Conservation (phyloP, 1,140 invertebrate genomes). For the Diorhabda sublineata region DNA sequence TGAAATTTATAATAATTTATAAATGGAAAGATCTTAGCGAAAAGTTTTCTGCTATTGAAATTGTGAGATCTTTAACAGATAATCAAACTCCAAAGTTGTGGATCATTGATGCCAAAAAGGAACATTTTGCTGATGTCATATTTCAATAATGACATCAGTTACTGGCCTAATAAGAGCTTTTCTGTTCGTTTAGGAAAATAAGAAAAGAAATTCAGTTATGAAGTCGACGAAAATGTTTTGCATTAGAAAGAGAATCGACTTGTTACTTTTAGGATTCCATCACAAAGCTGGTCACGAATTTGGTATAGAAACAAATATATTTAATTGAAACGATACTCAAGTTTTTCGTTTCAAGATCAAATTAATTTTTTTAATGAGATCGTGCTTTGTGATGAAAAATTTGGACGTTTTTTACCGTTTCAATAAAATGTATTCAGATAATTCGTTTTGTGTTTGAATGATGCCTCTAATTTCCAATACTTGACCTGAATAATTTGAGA, state of each 20-base stretch:
- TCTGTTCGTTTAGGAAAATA: not conserved
- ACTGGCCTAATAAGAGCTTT: not conserved
- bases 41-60: not conserved
- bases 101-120: not conserved
- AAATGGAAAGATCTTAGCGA: not conserved
- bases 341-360: not conserved
- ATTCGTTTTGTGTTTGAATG: not conserved
- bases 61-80: too few species aligned
- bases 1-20: not conserved
- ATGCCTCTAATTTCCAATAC: too few species aligned
- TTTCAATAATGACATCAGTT: not conserved
- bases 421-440: not conserved
- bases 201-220: not conserved
- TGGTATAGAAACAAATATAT: not conserved
- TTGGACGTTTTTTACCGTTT: not conserved
- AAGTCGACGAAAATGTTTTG: not conserved
- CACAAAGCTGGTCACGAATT: not conserved
- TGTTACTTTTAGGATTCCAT: conserved; percentile 1
- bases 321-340: conserved; percentile 1
- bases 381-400: not conserved
- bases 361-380: not conserved
- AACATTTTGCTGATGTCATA: not conserved
- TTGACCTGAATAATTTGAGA: too few species aligned
- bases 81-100: too few species aligned
- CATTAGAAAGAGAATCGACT: conserved; percentile 2